phyloP scores from a whole-genome alignment of 2,797 vertebrate species.

The Iguana delicatissima region DNA sequence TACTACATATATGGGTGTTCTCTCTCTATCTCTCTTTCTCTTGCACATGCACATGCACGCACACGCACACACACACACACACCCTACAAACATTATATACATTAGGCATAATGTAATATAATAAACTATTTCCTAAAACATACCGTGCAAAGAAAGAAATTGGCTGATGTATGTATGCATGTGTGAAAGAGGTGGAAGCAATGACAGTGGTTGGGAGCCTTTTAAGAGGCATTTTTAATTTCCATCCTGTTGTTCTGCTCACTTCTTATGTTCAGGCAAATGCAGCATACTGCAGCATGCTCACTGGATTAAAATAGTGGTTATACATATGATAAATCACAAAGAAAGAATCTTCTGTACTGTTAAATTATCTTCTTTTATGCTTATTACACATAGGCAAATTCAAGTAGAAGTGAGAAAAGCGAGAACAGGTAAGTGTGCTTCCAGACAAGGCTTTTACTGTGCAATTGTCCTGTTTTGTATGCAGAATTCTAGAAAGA shows the following conservation, averaged over 20 bases:
- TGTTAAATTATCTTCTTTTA: not conserved
- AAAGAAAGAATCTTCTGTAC: not conserved
- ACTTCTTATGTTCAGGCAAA: not conserved
- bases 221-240: not conserved
- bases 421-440: not conserved
- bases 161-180: too few species aligned
- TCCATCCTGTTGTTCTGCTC: not conserved
- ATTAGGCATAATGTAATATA: not conserved
- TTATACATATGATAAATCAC: not conserved
- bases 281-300: not conserved
- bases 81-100: not conserved
- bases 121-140: too few species aligned
- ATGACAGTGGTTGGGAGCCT: too few species aligned
- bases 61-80: too few species aligned
- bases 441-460: not conserved
- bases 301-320: not conserved
- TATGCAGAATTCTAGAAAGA: not conserved
- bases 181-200: not conserved
- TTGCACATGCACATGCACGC: too few species aligned
- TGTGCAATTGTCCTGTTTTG: not conserved
- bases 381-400: not conserved
- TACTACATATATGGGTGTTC: too few species aligned
- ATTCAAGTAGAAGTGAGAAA: not conserved
- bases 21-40: too few species aligned
- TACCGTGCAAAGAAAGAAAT: too few species aligned